These are phyloP conservation scores for Chelon labrosus DNA, from an alignment of 2,797 vertebrate species.

Conservation along the genomic window DNA sequence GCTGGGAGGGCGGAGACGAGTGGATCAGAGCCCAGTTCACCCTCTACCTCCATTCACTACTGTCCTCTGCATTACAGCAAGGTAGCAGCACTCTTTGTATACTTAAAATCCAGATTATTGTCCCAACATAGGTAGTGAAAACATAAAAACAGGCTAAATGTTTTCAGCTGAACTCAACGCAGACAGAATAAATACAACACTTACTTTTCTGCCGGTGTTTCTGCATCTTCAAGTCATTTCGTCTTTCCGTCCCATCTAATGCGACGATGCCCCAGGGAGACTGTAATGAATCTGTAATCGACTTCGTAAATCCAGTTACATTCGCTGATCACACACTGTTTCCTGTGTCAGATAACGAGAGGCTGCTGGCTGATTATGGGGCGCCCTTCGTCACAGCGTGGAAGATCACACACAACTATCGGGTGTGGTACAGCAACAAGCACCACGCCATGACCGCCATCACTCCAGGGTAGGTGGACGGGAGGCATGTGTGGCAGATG, in stretches of 20 bases:
- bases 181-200: too few relatives aligned
- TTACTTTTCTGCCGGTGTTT: too few relatives aligned
- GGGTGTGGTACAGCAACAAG: slow-evolving; percentile 96
- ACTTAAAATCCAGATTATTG: too few relatives aligned
- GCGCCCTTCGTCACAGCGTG: slow-evolving; percentile 89
- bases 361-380: slow-evolving; percentile 93
- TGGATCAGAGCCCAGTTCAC: slow-evolving; percentile 98
- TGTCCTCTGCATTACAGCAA: slow-evolving; percentile 91
- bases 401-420: slow-evolving; percentile 96
- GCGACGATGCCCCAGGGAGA: too few relatives aligned
- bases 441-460: slow-evolving; percentile 92
- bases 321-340: neutral
- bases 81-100: slow-evolving; percentile 74
- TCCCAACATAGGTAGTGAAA: too few relatives aligned
- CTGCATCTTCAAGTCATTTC: too few relatives aligned
- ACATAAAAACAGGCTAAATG: too few relatives aligned
- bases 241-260: too few relatives aligned
- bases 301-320: too few relatives aligned
- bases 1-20: slow-evolving; percentile 98
- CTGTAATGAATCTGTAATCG: too few relatives aligned
- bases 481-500: too few relatives aligned
- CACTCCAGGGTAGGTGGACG: slow-evolving; percentile 88
- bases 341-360: slow-evolving; percentile 89
- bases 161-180: too few relatives aligned
- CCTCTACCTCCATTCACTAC: slow-evolving; percentile 92